These are phyloP conservation scores for Petrocephalus microphthalmus DNA, from an alignment of 2,113 vertebrate species.

Conservation along the genomic window DNA sequence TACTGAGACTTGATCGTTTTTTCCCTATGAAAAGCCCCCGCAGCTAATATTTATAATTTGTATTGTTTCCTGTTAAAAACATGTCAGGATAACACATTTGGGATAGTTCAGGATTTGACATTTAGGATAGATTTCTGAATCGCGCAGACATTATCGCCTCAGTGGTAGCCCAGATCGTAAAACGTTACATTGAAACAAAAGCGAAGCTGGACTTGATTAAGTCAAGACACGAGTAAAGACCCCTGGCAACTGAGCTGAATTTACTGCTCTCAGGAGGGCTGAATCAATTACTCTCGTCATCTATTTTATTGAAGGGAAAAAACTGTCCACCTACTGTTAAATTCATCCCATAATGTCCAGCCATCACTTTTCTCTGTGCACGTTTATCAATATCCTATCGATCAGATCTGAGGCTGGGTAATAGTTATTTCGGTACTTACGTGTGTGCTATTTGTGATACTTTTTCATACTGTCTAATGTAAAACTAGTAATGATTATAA, in stretches of 20 bases:
- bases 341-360: neutral
- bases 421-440: neutral
- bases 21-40: neutral
- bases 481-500: neutral
- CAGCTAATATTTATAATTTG: neutral
- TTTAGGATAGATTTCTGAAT: neutral
- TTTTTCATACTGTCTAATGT: neutral
- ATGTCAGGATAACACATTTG: neutral
- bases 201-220: neutral
- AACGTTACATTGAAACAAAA: neutral
- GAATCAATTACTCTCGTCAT: neutral
- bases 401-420: neutral
- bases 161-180: neutral
- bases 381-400: neutral
- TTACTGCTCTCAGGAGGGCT: neutral
- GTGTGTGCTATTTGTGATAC: neutral
- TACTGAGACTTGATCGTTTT: neutral
- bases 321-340: conserved; percentile 1
- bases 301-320: neutral
- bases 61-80: neutral
- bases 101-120: neutral
- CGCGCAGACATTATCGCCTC: neutral
- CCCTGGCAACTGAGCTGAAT: neutral
- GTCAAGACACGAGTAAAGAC: neutral
- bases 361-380: neutral